Evolutionary conservation across 2,888 invertebrate species (phyloP).

Genomic region (Cryptus armator): DNA sequence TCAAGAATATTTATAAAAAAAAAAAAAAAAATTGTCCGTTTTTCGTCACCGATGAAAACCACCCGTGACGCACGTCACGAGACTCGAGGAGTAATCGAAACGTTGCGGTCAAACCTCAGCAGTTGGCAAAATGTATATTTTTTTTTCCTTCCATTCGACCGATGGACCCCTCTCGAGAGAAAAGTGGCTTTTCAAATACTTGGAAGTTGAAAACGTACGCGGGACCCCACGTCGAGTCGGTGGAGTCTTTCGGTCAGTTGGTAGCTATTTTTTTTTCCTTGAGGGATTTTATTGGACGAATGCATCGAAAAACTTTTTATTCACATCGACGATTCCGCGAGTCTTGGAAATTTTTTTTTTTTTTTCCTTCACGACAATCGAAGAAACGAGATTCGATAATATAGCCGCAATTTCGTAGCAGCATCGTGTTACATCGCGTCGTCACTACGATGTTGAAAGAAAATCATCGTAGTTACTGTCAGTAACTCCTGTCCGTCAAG

Average conservation of each 20-base stretch:
- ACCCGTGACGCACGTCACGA: conserved; percentile 56
- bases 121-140: conserved; percentile 65
- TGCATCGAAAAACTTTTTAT: conserved; percentile 41
- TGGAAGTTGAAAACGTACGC: conserved; percentile 71
- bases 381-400: conserved; percentile 23
- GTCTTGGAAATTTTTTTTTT: conserved; percentile 36
- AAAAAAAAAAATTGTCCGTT: conserved; percentile 9
- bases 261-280: conserved; percentile 7
- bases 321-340: conserved; percentile 31
- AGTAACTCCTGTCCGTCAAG: conserved; percentile 9
- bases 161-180: conserved; percentile 72
- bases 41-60: conserved; percentile 26
- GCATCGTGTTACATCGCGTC: conserved; percentile 34
- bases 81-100: conserved; percentile 44
- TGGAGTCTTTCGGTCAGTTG: conserved; percentile 63
- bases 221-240: conserved; percentile 81
- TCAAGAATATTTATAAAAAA: conserved; percentile 6
- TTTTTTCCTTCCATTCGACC: conserved; percentile 67
- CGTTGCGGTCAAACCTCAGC: conserved; percentile 75
- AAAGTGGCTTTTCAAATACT: conserved; percentile 77
- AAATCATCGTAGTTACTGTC: conserved; percentile 25
- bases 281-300: conserved; percentile 51
- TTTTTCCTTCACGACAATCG: conserved; percentile 17
- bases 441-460: not conserved
- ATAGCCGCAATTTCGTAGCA: conserved; percentile 37